Conservation (phyloP, 2,797 vertebrate genomes). For the Enteromius radiatus region DNA sequence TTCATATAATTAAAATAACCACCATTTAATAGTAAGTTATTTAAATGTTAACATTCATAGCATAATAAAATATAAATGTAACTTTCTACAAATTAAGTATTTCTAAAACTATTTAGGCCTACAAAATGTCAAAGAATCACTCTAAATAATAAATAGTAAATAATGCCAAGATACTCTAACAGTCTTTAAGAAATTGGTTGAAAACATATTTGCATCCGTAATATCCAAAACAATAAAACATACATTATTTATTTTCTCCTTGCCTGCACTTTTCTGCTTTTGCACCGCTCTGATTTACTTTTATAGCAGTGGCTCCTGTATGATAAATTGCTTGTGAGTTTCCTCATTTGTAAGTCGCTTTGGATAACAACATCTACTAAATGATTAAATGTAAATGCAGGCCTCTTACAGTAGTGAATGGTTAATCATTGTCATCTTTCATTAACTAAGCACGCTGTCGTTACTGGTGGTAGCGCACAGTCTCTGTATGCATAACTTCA, state of each 20-base stretch:
- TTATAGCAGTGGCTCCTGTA: neutral
- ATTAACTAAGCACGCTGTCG: conserved; percentile 49
- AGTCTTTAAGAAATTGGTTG: neutral
- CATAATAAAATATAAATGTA: neutral
- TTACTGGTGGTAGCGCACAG: conserved; percentile 27
- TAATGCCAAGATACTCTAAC: neutral
- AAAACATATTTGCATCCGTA: neutral
- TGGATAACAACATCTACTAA: conserved; percentile 14
- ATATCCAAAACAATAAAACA: neutral
- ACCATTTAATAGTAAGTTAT: neutral
- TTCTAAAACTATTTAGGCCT: neutral
- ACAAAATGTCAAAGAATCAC: neutral
- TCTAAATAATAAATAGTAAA: too few relatives aligned
- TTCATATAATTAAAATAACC: neutral
- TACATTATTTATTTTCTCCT: neutral
- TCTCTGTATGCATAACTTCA: conserved; percentile 55
- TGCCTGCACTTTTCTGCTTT: neutral
- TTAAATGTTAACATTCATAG: neutral
- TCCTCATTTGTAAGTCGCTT: neutral
- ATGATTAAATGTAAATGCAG: conserved; percentile 6
- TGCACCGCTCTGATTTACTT: neutral
- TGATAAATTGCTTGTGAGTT: neutral
- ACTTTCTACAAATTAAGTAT: neutral
- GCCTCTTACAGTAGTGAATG: conserved; percentile 45
- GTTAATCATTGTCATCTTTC: conserved; percentile 57